phyloP scores from a whole-genome alignment of 1,140 invertebrate genomes.

The Cyphomyrmex costatus region DNA sequence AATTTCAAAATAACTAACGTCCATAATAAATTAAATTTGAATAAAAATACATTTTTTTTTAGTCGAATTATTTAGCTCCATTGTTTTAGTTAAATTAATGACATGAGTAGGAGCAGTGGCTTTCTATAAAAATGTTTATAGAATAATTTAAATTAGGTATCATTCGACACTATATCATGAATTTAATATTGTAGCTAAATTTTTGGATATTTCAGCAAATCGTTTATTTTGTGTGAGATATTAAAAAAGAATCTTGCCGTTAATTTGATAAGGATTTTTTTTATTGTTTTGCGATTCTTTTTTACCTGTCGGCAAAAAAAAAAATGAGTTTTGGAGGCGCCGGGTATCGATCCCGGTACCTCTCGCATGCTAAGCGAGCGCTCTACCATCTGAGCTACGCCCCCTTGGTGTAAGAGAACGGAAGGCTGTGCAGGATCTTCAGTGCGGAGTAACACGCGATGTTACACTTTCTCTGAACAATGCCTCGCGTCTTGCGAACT shows the following conservation, averaged over 20 bases:
- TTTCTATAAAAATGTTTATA: too few species aligned
- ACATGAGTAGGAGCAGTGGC: too few species aligned
- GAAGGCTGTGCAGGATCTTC: background rate
- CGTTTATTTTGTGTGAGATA: too few species aligned
- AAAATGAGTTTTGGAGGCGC: slow-evolving; percentile 88
- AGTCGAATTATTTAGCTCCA: too few species aligned
- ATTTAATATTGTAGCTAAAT: too few species aligned
- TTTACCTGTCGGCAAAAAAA: background rate
- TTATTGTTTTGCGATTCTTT: background rate
- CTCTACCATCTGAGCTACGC: slow-evolving; percentile 95
- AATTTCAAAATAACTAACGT: too few species aligned
- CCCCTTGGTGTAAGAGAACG: slow-evolving; percentile 83
- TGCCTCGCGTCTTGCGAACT: background rate
- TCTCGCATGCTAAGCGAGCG: slow-evolving; percentile 96
- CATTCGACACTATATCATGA: too few species aligned
- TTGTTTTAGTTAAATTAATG: too few species aligned
- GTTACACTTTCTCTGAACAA: slow-evolving; percentile 44
- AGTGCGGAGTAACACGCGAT: slow-evolving; percentile 2
- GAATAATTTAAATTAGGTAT: too few species aligned
- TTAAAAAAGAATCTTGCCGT: background rate
- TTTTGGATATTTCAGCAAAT: too few species aligned
- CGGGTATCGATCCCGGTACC: slow-evolving; percentile 95
- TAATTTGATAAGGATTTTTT: background rate
- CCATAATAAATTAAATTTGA: too few species aligned
- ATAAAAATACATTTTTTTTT: too few species aligned